Evolutionary conservation across 2,113 vertebrate species (phyloP).

Genomic region (Pipa parva): DNA sequence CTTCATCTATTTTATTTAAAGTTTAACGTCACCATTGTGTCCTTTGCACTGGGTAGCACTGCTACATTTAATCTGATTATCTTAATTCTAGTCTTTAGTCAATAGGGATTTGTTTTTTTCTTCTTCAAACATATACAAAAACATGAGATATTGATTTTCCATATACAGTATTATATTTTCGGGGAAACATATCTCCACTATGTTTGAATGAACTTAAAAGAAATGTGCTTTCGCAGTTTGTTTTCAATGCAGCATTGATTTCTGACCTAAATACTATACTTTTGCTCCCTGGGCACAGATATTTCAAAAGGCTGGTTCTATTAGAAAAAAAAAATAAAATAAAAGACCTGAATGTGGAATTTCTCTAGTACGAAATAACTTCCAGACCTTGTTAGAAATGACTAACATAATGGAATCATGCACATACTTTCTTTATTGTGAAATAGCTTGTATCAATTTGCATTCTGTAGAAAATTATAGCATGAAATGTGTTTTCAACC

Average conservation of each 20-base stretch:
- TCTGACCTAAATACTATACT: not conserved
- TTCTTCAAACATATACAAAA: too few species aligned
- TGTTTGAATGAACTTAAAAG: too few species aligned
- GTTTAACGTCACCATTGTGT: too few species aligned
- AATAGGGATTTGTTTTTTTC: too few species aligned
- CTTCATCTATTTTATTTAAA: too few species aligned
- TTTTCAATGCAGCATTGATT: not conserved
- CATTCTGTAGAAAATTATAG: constrained; percentile 30
- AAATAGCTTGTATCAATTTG: constrained; percentile 35
- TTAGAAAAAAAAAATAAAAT: constrained; percentile 16
- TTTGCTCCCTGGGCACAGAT: not conserved
- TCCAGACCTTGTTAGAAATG: constrained; percentile 21
- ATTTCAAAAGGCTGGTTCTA: constrained; percentile 4
- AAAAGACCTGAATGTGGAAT: not conserved
- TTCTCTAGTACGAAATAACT: constrained; percentile 27
- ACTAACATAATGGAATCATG: constrained; percentile 23
- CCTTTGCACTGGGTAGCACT: too few species aligned
- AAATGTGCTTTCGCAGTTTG: not conserved
- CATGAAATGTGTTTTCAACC: constrained; percentile 27
- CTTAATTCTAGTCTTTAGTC: too few species aligned
- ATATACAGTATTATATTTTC: too few species aligned
- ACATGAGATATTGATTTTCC: too few species aligned
- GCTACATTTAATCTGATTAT: too few species aligned
- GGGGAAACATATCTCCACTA: too few species aligned
- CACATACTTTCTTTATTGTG: constrained; percentile 26